Evolutionary conservation across 1,140 invertebrate genomes (phyloP).

Genomic region (Nasonia vitripennis): DNA sequence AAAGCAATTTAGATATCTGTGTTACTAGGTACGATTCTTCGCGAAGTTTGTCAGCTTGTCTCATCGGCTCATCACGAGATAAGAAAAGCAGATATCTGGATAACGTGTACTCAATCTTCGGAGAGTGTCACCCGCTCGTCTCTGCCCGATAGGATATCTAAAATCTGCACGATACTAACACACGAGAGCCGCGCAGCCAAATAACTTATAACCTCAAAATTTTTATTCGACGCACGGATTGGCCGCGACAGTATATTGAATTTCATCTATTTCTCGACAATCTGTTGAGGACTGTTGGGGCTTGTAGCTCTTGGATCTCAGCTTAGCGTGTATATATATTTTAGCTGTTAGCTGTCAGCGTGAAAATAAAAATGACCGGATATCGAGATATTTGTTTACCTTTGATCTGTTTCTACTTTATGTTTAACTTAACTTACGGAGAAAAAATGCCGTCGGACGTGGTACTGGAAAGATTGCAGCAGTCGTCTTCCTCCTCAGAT

Average conservation of each 20-base stretch:
- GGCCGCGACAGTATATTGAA: background rate
- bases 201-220: conserved; percentile 26
- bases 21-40: background rate
- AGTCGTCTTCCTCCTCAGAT: conserved; percentile 25
- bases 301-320: background rate
- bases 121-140: too few relatives aligned
- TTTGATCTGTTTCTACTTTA: conserved; percentile 31
- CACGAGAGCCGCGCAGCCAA: background rate
- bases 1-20: background rate
- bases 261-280: conserved; percentile 3
- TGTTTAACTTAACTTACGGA: conserved; percentile 30
- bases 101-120: background rate
- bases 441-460: conserved; percentile 52
- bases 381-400: conserved; percentile 19
- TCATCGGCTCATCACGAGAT: background rate
- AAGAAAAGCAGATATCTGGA: background rate
- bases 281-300: background rate
- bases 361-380: conserved; percentile 16
- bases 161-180: too few relatives aligned
- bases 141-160: too few relatives aligned
- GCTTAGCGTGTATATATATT: background rate
- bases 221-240: background rate
- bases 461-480: conserved; percentile 33
- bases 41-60: background rate
- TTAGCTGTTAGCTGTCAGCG: background rate